Base-by-base conservation (phyloP, 2,113 vertebrate genomes). In the Pleuronectes platessa region DNA sequence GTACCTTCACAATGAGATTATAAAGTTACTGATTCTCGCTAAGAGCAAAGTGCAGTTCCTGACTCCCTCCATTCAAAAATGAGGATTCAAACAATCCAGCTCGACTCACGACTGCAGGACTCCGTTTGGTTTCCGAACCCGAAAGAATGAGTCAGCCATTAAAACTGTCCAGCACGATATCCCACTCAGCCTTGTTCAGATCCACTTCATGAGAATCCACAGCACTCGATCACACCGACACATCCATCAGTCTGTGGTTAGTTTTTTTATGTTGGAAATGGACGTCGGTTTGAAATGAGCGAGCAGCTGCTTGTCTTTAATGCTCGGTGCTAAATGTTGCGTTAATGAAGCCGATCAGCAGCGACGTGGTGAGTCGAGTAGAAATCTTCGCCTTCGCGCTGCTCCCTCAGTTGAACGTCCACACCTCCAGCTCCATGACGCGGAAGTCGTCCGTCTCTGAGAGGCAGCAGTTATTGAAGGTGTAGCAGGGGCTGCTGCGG, bases 401-500 rank as follows among this genome's bases (percentile, higher is more conserved):
- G 5, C 17, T 20, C 45, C 63, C 61, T 95, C 92, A 95, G 88
- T 85, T 82, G 79, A 96, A 95, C 10, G 93, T 94, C 95, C 95
- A 96, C 71, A 94, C 94, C 77, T 96, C 95, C 45, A 96, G 74
- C 84, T 95, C 95, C 88, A 94, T 91, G 61, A 96, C 78, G 7
- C 86, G 84, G 87, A 96, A 96, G 84, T 96, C 95, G 4, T 90
- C 93, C 0, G 87, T 93, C 85, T 93, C 92, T 0, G 95, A 92
- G 55, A 96, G 92, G 82, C 93, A 93, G 60, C 93, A 92, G 88
- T 96, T 96, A 71, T 94, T 94, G 75, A 96, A 96, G 5, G 95
- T 96, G 79, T 86, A 90, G 80, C 95, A 96, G 59, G 94, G 94
- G 71, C 91, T 94, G 92, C 94, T 95, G 81, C 90, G 88, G 58